A percentile compares a stretch with the other conserved stretches of the same genome.
phyloP scores from a whole-genome alignment of 2,888 invertebrate species.

The Plagodis pulveraria region DNA sequence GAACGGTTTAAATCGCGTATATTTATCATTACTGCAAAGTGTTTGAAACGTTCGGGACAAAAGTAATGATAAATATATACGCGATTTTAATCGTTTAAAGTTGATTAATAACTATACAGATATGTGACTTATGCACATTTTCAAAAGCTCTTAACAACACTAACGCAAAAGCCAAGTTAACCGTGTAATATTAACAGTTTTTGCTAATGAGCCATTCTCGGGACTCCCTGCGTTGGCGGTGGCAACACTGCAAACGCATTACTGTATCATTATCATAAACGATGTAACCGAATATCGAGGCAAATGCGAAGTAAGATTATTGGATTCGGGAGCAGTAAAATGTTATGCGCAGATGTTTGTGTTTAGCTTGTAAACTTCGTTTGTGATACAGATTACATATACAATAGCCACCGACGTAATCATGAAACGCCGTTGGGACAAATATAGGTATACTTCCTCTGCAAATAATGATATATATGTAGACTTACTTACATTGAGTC shows the following conservation, averaged over 20 bases:
- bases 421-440: too few relatives aligned
- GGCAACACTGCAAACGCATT: slow-evolving; percentile 80
- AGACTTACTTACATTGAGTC: too few relatives aligned
- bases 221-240: slow-evolving; percentile 51
- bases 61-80: too few relatives aligned
- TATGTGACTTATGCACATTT: too few relatives aligned
- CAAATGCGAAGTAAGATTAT: slow-evolving; percentile 8
- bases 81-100: too few relatives aligned
- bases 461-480: too few relatives aligned
- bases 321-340: slow-evolving; percentile 3
- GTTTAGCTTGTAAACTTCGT: slow-evolving; percentile 1
- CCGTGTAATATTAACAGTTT: slow-evolving; percentile 18
- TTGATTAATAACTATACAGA: too few relatives aligned
- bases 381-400: neutral
- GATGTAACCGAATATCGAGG: slow-evolving; percentile 32
- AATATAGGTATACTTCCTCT: too few relatives aligned
- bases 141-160: neutral
- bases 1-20: too few relatives aligned
- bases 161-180: slow-evolving; percentile 11
- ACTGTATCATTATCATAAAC: slow-evolving; percentile 74
- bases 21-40: too few relatives aligned
- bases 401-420: too few relatives aligned
- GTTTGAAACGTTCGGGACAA: too few relatives aligned
- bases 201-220: slow-evolving; percentile 55
- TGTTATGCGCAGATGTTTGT: neutral